phyloP scores from a whole-genome alignment of 2,888 invertebrate genomes.

The Andrena dorsata region DNA sequence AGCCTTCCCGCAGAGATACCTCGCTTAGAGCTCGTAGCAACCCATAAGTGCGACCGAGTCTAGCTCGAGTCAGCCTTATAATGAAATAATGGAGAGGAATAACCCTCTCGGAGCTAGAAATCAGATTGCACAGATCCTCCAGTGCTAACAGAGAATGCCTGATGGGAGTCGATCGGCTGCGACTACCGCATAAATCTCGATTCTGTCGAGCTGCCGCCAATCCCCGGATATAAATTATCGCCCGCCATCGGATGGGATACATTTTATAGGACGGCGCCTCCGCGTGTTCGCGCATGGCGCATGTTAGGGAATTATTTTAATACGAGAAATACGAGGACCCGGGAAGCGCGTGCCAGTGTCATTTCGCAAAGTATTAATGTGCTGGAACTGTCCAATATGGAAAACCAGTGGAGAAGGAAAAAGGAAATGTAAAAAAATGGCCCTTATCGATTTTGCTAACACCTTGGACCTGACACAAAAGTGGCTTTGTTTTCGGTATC shows the following conservation, averaged over 20 bases:
- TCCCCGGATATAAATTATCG: constrained; percentile 60
- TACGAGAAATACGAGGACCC: constrained; percentile 17
- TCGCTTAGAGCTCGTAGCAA: neutral
- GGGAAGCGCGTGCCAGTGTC: neutral
- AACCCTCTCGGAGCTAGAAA: constrained; percentile 27
- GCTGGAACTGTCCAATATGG: neutral
- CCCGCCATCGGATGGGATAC: constrained; percentile 46
- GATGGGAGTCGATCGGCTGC: constrained; percentile 43
- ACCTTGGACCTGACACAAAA: neutral
- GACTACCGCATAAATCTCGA: constrained; percentile 40
- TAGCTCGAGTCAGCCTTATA: constrained; percentile 16
- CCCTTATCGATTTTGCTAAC: neutral
- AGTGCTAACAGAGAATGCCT: constrained; percentile 15
- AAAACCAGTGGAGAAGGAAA: neutral
- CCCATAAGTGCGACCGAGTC: neutral
- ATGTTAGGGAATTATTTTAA: constrained; percentile 51
- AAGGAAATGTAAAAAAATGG: no score
- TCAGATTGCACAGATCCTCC: constrained; percentile 49
- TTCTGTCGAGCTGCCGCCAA: constrained; percentile 43
- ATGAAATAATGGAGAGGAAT: constrained; percentile 49
- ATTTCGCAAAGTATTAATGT: neutral
- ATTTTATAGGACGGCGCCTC: constrained; percentile 44
- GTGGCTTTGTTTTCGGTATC: neutral
- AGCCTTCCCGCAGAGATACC: neutral
- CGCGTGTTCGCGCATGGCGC: constrained; percentile 21